Base-by-base conservation (phyloP, 2,797 vertebrate species). In the Potorous gilbertii region DNA sequence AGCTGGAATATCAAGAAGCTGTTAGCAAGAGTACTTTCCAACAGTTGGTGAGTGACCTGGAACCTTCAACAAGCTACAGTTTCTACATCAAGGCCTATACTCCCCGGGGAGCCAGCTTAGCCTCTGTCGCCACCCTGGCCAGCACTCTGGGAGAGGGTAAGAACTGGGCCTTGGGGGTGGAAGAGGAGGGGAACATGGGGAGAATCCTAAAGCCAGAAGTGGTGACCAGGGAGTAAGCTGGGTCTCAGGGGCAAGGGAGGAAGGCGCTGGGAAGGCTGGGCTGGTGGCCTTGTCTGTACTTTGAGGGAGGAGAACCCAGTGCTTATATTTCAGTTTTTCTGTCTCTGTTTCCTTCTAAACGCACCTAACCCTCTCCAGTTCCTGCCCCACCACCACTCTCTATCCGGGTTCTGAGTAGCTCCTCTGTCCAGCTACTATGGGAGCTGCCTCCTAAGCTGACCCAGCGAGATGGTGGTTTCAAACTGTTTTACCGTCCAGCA, bases 11-110 rank as follows among this genome's bases (percentile, higher is more conserved):
- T 31, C 99, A 99, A 98, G 99, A 99, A 98, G 99, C 99, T 0
- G 99, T 99, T 94, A 99, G 99, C 98, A 99, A 99, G 98, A 99
- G 98, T 98, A 99, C 99, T 5, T 99, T 99, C 94, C 99, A 99
- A 98, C 99, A 99, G 97, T 98, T 99, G 46, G 99, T 99, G 97
- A 99, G 99, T 55, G 99, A 99, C 98, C 99, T 99, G 92, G 99
- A 99, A 98, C 99, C 99, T 56, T 99, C 99, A 18, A 99, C 99
- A 12, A 99, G 99, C 98, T 99, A 99, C 97, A 99, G 99, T 97
- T 99, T 99, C 99, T 99, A 99, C 27, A 99, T 99, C 96, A 99
- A 99, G 98, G 99, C 99, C 95, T 99, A 99, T 98, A 99, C 99
- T 0, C 99, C 99, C 6, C 98, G 99, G 0, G 99, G 99, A 92